Evolutionary conservation across 1,140 invertebrate species (phyloP).

Genomic region (Nasonia vitripennis): DNA sequence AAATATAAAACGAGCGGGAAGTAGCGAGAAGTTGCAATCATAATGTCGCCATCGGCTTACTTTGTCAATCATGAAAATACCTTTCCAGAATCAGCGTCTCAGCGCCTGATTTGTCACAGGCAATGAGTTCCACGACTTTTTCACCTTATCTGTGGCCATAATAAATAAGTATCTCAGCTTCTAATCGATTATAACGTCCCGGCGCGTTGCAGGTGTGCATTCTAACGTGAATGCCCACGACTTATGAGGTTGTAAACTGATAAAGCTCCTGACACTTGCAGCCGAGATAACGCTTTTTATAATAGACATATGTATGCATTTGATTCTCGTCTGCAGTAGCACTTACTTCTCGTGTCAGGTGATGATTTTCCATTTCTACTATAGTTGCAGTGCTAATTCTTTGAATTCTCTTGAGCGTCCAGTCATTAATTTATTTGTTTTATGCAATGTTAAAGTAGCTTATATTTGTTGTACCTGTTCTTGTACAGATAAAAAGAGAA

Average conservation of each 20-base stretch:
- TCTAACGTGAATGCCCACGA: not conserved
- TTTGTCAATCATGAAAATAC: not conserved
- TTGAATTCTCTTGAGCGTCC: too few relatives aligned
- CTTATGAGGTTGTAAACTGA: not conserved
- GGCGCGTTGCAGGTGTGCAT: slow-evolving; percentile 17
- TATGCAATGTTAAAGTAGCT: too few relatives aligned
- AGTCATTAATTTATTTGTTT: too few relatives aligned
- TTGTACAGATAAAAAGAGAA: too few relatives aligned
- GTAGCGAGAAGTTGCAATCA: not conserved
- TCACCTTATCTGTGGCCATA: not conserved
- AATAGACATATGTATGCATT: slow-evolving; percentile 2
- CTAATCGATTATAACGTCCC: not conserved
- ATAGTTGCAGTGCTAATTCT: not conserved
- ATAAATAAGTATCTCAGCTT: slow-evolving; percentile 15
- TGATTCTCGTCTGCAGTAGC: not conserved
- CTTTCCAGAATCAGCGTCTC: not conserved
- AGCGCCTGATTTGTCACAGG: too few relatives aligned
- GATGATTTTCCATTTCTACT: not conserved
- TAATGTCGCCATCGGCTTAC: not conserved
- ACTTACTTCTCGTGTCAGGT: not conserved
- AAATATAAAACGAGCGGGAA: not conserved
- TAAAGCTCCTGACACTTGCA: slow-evolving; percentile 18
- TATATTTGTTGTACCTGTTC: too few relatives aligned
- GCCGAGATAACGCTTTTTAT: not conserved
- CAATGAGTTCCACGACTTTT: not conserved